A percentile compares a stretch with the other conserved stretches of the same genome.
Conservation (phyloP, 2,113 vertebrate genomes). For the Ploceus nigricollis region DNA sequence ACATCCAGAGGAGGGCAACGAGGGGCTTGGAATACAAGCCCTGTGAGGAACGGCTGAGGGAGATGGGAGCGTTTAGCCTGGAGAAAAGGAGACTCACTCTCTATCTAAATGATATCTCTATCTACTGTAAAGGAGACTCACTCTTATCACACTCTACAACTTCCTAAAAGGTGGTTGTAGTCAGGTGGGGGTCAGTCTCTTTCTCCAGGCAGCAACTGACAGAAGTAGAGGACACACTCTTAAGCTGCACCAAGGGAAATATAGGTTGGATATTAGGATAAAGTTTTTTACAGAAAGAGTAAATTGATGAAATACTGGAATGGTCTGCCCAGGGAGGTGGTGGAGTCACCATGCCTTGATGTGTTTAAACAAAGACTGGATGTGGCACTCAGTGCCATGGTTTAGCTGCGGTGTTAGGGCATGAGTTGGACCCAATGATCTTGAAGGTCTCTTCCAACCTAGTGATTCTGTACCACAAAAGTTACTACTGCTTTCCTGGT, state of each 20-base stretch:
- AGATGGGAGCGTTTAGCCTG: not conserved
- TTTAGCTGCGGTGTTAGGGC: not conserved
- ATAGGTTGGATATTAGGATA: not conserved
- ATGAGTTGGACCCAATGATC: not conserved
- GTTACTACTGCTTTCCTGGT: not conserved
- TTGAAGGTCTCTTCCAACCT: not conserved
- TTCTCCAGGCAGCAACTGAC: not conserved
- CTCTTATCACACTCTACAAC: not conserved
- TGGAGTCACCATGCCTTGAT: not conserved
- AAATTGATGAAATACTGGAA: not conserved
- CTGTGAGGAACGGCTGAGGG: not conserved
- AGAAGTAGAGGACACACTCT: not conserved
- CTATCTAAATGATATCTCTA: not conserved
- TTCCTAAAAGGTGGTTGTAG: fast-evolving
- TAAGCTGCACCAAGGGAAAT: not conserved
- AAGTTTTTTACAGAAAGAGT: not conserved
- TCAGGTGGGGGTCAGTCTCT: not conserved
- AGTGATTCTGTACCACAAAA: not conserved
- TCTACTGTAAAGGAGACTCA: not conserved
- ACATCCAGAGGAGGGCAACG: fast-evolving
- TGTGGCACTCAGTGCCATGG: no score
- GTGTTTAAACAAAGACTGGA: not conserved
- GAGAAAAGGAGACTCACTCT: not conserved
- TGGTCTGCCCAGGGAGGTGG: no score
- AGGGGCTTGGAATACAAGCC: not conserved